Base-by-base conservation (phyloP, 2,888 invertebrate species). In the Dryobota labecula region DNA sequence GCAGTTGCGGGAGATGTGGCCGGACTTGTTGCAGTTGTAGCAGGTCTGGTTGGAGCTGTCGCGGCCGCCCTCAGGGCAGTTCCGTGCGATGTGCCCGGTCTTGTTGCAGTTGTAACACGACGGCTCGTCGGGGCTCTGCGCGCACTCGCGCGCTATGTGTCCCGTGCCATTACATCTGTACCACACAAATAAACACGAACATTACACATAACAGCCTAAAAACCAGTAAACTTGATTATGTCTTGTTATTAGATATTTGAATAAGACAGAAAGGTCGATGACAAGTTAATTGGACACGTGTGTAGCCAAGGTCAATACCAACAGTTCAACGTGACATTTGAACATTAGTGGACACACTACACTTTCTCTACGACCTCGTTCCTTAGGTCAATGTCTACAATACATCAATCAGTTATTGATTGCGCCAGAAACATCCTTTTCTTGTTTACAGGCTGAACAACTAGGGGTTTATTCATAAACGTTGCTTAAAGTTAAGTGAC, bases 31-130 rank as follows among this genome's bases (percentile, higher is more conserved):
- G 97, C 99, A 99, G 96, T 98, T 99, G 97, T 99, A 99, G 97
- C 99, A 99, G 65, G 98, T 98, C 90, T 97, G 97, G 93, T 97
- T 97, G 89, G 97, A 97, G 95, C 97, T 97, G 90, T 96, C 97
- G 90, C 96, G 96, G 83, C 96, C 97, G 87, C 97, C 97, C 94
- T 98, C 98, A 71, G 98, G 98, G 96, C 98, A 98, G 95, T 97
- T 97, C 91, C 98, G 97, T 77, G 98, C 98, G 93, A 99, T 98
- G 96, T 99, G 99, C 87, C 99, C 99, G 84, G 98, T 97, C 97
- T 98, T 98, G 96, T 98, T 98, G 97, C 99, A 99, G 96, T 98
- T 99, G 97, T 99, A 99, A 97, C 99, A 99, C 90, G 98, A 98
- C 94, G 98, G 97, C 94, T 97, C 97, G 91, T 97, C 97, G 82